phyloP scores from a whole-genome alignment of 2,888 invertebrate genomes.

The Agriopis aurantiaria region DNA sequence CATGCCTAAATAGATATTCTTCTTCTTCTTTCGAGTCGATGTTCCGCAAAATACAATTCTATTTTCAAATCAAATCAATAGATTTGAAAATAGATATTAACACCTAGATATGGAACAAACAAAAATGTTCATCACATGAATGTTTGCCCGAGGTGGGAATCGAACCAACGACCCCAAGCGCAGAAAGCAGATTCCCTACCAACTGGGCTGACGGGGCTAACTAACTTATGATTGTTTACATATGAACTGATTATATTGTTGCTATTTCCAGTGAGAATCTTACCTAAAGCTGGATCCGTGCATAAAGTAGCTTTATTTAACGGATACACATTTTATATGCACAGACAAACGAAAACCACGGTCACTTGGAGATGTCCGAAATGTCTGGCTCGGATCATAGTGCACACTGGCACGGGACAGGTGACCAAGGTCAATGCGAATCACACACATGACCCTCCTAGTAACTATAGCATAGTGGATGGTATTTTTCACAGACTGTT shows the following conservation, averaged over 20 bases:
- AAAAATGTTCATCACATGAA: too few relatives aligned
- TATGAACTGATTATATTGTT: not conserved
- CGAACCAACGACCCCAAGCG: too few relatives aligned
- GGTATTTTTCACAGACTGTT: not conserved
- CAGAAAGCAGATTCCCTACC: too few relatives aligned
- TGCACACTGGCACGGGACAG: not conserved
- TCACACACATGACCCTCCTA: not conserved
- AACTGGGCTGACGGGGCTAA: too few relatives aligned
- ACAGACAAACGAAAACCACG: constrained; percentile 4
- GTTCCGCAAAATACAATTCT: too few relatives aligned
- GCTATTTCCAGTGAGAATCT: not conserved
- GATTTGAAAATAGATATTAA: too few relatives aligned
- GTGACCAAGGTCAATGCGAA: not conserved
- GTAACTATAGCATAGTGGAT: constrained; percentile 1
- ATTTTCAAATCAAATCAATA: too few relatives aligned
- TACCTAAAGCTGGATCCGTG: constrained; percentile 1
- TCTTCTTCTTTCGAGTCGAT: too few relatives aligned
- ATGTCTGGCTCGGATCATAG: not conserved
- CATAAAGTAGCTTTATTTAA: constrained; percentile 3
- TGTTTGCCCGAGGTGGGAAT: too few relatives aligned
- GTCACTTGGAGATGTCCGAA: not conserved
- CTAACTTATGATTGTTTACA: too few relatives aligned
- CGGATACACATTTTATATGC: constrained; percentile 26
- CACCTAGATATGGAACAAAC: too few relatives aligned
- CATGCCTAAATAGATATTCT: too few relatives aligned